phyloP scores from a whole-genome alignment of 2,888 invertebrate species.

The Lomographa bimaculata region DNA sequence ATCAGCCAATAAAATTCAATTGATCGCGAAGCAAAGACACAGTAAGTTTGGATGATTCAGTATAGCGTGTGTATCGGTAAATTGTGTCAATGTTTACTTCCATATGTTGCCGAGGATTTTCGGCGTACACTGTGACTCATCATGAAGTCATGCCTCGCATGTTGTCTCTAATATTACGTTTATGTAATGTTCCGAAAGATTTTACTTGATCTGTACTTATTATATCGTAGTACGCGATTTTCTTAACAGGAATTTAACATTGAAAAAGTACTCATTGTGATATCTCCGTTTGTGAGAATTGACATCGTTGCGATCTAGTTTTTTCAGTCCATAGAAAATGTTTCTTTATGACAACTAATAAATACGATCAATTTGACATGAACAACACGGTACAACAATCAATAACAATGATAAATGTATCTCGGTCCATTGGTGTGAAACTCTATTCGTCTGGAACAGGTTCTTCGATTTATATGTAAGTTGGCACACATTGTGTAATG shows the following conservation, averaged over 20 bases:
- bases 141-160: constrained; percentile 46
- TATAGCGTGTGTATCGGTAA: constrained; percentile 40
- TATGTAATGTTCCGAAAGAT: constrained; percentile 11
- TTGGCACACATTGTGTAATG: constrained; percentile 12
- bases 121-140: constrained; percentile 53
- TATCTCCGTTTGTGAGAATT: constrained; percentile 1
- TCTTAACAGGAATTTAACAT: neutral
- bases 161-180: constrained; percentile 3
- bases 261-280: constrained; percentile 2
- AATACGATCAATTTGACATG: too few species aligned
- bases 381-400: too few species aligned
- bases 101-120: constrained; percentile 45
- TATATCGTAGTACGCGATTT: neutral
- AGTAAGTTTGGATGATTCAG: constrained; percentile 47
- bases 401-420: constrained; percentile 14
- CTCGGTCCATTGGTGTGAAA: neutral
- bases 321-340: too few species aligned
- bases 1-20: constrained; percentile 66
- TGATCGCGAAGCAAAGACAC: constrained; percentile 46
- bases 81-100: constrained; percentile 54
- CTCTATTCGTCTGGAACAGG: constrained; percentile 13
- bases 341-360: too few species aligned
- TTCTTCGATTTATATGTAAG: constrained; percentile 3
- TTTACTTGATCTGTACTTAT: constrained; percentile 3
- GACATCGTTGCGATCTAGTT: neutral